Evolutionary conservation across 2,888 invertebrate genomes (phyloP), one percentile per base, ranked within the genome.

Genomic region (Drosophila heteroneura): DNA sequence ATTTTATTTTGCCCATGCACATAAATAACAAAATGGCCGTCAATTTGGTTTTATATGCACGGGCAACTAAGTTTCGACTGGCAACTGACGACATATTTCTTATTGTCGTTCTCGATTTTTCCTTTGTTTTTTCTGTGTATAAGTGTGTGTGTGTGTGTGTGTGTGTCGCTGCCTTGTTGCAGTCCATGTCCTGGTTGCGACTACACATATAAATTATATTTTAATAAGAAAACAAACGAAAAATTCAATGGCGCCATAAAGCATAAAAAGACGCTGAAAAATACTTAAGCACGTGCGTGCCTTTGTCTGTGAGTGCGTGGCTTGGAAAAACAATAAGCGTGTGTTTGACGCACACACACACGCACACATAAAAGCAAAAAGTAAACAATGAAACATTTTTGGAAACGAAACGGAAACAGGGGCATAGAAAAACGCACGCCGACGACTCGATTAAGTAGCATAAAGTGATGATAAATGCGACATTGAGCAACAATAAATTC

Each of bases 401-500:
- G 77, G 73, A 70, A 65, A 61, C 60, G 69, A 71, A 65, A 63
- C 67, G 65, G 70, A 87, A 76, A 69, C 77, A 76, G 72, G 66
- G 60, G 74, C 70, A 76, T 70, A 72, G 79, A 60, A 82, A 68
- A 77, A 74, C 69, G 64, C 61, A 80, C 73, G 74, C 56, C 73
- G 73, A 72, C 73, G 90, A 82, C 85, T 91, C 88, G 91, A 88
- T 88, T 88, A 88, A 91, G 91, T 90, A 91, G 89, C 88, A 91
- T 85, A 88, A 88, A 91, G 90, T 90, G 88, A 91, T 88, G 88
- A 88, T 91, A 88, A 88, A 88, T 88, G 88, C 86, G 88, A 88
- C 91, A 88, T 88, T 88, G 88, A 91, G 90, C 82, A 88, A 89
- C 91, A 88, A 88, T 88, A 88, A 90, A 88, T 91, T 90, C 79